phyloP scores from a whole-genome alignment of 2,888 invertebrate species.

The Brenthis hecate region DNA sequence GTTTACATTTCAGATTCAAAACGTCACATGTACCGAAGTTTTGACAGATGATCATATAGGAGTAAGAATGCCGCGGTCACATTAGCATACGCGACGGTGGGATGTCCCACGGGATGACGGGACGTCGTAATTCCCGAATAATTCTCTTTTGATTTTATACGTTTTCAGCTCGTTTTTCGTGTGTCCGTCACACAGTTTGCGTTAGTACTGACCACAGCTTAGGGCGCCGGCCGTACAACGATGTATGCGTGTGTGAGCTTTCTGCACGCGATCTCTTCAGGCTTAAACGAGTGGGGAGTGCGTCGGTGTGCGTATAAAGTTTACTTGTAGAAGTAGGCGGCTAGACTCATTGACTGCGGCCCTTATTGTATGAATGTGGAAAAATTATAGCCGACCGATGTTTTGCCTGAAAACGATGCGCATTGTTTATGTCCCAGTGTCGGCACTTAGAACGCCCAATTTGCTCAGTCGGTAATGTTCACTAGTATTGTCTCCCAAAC shows the following conservation, averaged over 20 bases:
- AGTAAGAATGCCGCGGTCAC: slow-evolving; percentile 70
- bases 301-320: slow-evolving; percentile 69
- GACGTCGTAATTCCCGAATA: slow-evolving; percentile 49
- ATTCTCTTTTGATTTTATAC: slow-evolving; percentile 56
- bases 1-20: slow-evolving; percentile 79
- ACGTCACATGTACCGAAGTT: slow-evolving; percentile 79
- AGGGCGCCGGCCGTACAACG: slow-evolving; percentile 76
- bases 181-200: slow-evolving; percentile 82
- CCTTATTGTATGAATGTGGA: slow-evolving; percentile 83
- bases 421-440: slow-evolving; percentile 73
- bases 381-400: slow-evolving; percentile 78
- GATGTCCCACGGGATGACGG: slow-evolving; percentile 42
- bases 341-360: slow-evolving; percentile 83
- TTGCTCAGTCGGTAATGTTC: slow-evolving; percentile 71
- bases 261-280: slow-evolving; percentile 79
- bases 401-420: slow-evolving; percentile 77
- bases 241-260: slow-evolving; percentile 79
- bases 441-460: slow-evolving; percentile 77
- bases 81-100: slow-evolving; percentile 68
- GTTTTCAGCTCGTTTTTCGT: slow-evolving; percentile 81
- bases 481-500: slow-evolving; percentile 66
- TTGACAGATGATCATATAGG: slow-evolving; percentile 78
- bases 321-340: slow-evolving; percentile 76
- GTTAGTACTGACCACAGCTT: slow-evolving; percentile 82
- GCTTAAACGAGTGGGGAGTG: slow-evolving; percentile 75